These are phyloP conservation scores for Verasper variegatus DNA, from an alignment of 2,113 vertebrate genomes.

Conservation along the genomic window DNA sequence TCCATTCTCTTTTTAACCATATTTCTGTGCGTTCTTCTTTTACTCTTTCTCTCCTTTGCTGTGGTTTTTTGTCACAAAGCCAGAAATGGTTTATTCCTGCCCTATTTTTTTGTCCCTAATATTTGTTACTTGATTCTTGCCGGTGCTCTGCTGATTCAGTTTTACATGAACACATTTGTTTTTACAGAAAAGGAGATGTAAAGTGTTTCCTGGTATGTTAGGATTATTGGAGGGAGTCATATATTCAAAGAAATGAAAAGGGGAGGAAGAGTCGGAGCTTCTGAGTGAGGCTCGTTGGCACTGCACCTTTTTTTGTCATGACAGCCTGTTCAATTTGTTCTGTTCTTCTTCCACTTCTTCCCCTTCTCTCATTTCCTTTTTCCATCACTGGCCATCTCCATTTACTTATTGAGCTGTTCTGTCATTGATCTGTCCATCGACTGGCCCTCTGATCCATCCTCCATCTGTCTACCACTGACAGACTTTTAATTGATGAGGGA, in stretches of 20 bases:
- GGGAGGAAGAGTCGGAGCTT: conserved; percentile 32
- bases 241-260: background rate
- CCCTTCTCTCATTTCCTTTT: conserved; percentile 74
- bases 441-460: conserved; percentile 79
- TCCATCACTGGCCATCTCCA: conserved; percentile 77
- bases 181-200: background rate
- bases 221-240: conserved; percentile 9
- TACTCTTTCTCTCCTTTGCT: conserved; percentile 10
- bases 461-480: conserved; percentile 82
- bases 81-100: background rate
- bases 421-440: conserved; percentile 81
- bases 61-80: conserved; percentile 1
- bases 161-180: background rate
- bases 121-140: background rate
- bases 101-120: background rate
- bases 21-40: conserved; percentile 18
- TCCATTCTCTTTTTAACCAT: background rate
- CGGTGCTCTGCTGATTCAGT: background rate
- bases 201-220: background rate
- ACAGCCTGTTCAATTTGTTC: conserved; percentile 74
- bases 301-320: conserved; percentile 66
- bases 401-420: conserved; percentile 82
- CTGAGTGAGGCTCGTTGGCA: conserved; percentile 24
- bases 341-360: conserved; percentile 64
- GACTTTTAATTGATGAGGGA: conserved; percentile 85